Base-by-base conservation (phyloP, 2,113 vertebrate species). In the Camelus bactrianus region DNA sequence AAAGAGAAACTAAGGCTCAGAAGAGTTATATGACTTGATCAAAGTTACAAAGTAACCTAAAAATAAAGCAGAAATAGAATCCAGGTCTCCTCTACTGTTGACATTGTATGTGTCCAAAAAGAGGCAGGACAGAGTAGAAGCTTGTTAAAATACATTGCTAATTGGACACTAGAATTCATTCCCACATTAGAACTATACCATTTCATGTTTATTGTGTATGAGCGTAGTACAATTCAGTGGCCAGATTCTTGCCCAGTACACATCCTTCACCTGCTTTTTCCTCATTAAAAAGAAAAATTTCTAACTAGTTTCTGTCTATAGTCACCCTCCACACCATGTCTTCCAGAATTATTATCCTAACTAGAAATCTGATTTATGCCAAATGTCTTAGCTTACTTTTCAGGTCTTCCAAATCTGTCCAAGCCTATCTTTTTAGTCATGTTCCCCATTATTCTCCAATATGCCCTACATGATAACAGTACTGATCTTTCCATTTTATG, bases 331-430 rank as follows among this genome's bases (percentile, higher is more conserved):
- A 88, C 5, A 93, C 38, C 30, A 56, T 32, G 89, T 70, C 60
- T 91, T 86, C 48, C 12, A 86, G 38, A 28, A 89, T 42, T 20
- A 89, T 54, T 81, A 93, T 79, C 76, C 46, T 76, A 88, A 93
- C 79, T 6, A 80, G 32, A 73, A 96, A 84, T 26, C 20, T 76
- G 69, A 67, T 89, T 70, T 91, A 60, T 84, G 10, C 48, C 26
- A 76, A 81, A 77, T 60, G 12, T 32, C 54, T 65, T 77, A 82
- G n/a, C 26, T 86, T 69, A 84, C 19, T 50, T 87, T 91, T 35
- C 19, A 70, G 42, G 14, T 46, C 48, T 93, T 88, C 14, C 46
- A 91, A 94, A 86, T 72, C 50, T 76, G n/a, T 69, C 32, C 30
- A 89, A 46, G 32, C 22, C 50, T 75, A 65, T 52, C 30, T 56